A percentile compares a stretch with the other conserved stretches of the same genome.
These are phyloP conservation scores for Brachionus manjavacas DNA, from an alignment of 1,140 invertebrate species.

Conservation along the genomic window DNA sequence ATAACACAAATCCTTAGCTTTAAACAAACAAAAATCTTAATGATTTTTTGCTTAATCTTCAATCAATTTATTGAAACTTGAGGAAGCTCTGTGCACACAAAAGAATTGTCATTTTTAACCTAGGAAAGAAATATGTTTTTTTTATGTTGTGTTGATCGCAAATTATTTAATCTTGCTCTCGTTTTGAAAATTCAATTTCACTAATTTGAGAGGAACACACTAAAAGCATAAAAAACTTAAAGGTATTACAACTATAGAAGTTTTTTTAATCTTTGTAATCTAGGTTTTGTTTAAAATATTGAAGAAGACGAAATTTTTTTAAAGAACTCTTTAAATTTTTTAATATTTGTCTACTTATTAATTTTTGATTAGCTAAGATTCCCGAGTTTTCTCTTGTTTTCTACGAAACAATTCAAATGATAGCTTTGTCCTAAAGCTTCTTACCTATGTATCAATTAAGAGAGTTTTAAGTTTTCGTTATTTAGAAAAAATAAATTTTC, in stretches of 20 bases:
- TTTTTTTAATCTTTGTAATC: conserved; percentile 27
- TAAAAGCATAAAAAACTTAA: conserved; percentile 7
- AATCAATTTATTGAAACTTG: conserved; percentile 31
- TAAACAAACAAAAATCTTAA: conserved; percentile 31
- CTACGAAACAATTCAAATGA: conserved; percentile 12
- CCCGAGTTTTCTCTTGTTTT: not conserved
- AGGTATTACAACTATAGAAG: not conserved
- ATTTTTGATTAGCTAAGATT: not conserved
- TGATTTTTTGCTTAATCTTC: conserved; percentile 25
- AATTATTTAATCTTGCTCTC: not conserved
- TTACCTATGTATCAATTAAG: conserved; percentile 20
- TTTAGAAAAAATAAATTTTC: not conserved
- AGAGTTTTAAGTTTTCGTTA: not conserved
- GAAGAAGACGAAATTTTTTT: conserved; percentile 1
- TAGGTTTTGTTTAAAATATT: conserved; percentile 16
- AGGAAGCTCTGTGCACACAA: not conserved
- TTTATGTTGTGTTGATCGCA: not conserved
- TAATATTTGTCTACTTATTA: conserved; percentile 26
- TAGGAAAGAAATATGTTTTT: not conserved
- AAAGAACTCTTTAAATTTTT: conserved; percentile 13
- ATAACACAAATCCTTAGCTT: conserved; percentile 1
- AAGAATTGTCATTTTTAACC: conserved; percentile 5
- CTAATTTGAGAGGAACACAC: conserved; percentile 1
- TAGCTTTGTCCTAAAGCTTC: conserved; percentile 15
- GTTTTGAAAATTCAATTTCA: not conserved